Percentiles rank a stretch among this genome's conserved stretches.
phyloP scores from a whole-genome alignment of 2,113 vertebrate genomes.

The Rhagologus leucostigma region DNA sequence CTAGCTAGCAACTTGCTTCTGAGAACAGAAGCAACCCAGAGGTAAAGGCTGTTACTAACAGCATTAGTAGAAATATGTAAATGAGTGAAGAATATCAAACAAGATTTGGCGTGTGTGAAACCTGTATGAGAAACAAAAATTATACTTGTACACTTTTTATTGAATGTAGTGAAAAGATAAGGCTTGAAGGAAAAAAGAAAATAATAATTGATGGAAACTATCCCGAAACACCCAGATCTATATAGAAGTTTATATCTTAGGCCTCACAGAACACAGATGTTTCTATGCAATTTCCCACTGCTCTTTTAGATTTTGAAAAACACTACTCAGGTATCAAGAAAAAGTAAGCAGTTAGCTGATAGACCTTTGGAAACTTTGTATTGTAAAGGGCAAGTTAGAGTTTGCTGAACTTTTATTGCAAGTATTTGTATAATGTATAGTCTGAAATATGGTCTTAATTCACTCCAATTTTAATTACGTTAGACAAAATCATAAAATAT shows the following conservation, averaged over 20 bases:
- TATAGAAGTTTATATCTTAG: not conserved
- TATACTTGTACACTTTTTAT: not conserved
- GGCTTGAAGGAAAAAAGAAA: not conserved
- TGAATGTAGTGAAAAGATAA: not conserved
- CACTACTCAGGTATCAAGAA: not conserved
- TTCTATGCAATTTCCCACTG: not conserved
- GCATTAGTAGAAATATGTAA: not conserved
- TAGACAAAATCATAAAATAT: not conserved
- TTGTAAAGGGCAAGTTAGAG: not conserved
- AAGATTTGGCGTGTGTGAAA: not conserved
- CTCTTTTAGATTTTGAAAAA: not conserved
- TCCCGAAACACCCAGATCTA: not conserved
- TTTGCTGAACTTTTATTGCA: not conserved
- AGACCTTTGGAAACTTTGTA: not conserved
- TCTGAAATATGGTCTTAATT: not conserved
- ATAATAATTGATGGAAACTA: not conserved
- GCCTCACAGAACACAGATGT: not conserved
- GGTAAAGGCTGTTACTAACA: not conserved
- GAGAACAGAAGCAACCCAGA: not conserved
- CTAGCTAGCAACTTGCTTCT: not conserved
- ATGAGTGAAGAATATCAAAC: not conserved
- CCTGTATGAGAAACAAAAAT: not conserved
- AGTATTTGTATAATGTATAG: not conserved
- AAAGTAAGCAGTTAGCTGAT: not conserved
- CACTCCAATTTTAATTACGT: not conserved